phyloP scores from a whole-genome alignment of 2,888 invertebrate genomes.

The Eucriotettix oculatus region DNA sequence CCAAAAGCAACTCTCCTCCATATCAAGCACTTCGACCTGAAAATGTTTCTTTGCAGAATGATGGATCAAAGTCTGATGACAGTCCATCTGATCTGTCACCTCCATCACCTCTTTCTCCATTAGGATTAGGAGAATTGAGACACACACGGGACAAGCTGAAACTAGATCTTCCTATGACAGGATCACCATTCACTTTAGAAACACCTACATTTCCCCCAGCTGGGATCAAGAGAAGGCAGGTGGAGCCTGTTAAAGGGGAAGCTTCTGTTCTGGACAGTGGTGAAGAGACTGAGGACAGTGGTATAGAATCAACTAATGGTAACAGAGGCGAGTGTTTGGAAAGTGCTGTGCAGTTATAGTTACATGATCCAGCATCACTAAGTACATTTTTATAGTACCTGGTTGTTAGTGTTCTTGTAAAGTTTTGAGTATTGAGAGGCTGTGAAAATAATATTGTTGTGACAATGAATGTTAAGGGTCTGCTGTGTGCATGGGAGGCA shows the following conservation, averaged over 20 bases:
- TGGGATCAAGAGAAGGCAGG: conserved; percentile 15
- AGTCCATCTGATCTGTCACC: conserved; percentile 16
- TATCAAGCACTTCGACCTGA: neutral
- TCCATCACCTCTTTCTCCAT: conserved; percentile 20
- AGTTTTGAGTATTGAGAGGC: too few species aligned
- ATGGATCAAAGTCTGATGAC: neutral
- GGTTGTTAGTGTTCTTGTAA: too few species aligned
- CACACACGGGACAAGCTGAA: conserved; percentile 56
- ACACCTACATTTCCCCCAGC: conserved; percentile 20
- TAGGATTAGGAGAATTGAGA: conserved; percentile 44
- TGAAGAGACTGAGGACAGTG: conserved; percentile 39
- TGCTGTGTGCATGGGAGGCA: too few species aligned
- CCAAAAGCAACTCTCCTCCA: neutral
- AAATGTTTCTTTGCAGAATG: neutral
- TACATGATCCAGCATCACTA: too few species aligned
- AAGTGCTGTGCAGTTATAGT: too few species aligned
- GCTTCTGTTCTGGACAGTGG: conserved; percentile 45
- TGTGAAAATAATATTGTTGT: too few species aligned
- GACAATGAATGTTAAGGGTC: too few species aligned
- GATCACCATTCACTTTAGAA: conserved; percentile 14
- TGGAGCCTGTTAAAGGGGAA: conserved; percentile 29
- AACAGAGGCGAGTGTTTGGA: neutral
- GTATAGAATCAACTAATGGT: conserved; percentile 43
- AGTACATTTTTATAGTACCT: too few species aligned
- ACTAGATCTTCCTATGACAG: conserved; percentile 38